Conservation (phyloP, 1,140 invertebrate species). For the Saccostrea cuccullata region DNA sequence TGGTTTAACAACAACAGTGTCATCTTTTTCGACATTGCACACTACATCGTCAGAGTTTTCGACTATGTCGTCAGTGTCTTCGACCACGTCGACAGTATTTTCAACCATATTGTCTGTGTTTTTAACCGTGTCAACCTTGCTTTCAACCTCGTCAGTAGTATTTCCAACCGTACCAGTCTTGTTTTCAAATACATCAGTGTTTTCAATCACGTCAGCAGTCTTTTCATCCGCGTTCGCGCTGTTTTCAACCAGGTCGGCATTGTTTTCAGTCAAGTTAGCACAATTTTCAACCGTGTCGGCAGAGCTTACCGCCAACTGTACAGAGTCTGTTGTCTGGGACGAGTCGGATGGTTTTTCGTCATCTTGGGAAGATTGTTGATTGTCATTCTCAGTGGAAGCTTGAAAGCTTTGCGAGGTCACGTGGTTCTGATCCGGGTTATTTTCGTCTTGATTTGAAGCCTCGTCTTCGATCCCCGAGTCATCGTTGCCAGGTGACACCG, state of each 20-base stretch:
- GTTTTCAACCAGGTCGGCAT: too few relatives aligned
- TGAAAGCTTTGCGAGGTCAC: background rate
- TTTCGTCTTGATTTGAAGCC: slow-evolving; percentile 12
- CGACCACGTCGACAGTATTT: too few relatives aligned
- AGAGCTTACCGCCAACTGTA: background rate
- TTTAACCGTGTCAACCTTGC: too few relatives aligned
- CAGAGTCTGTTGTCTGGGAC: background rate
- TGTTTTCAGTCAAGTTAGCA: too few relatives aligned
- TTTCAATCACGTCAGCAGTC: background rate
- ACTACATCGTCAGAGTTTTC: background rate
- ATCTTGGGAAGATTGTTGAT: background rate
- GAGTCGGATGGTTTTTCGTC: background rate
- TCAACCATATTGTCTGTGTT: too few relatives aligned
- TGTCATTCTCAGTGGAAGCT: background rate
- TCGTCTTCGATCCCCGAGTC: slow-evolving; percentile 43
- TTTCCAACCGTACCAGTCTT: background rate
- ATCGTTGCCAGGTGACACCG: slow-evolving; percentile 24
- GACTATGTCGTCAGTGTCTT: background rate
- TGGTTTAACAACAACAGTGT: background rate
- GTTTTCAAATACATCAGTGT: background rate
- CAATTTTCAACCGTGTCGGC: background rate
- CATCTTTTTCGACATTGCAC: background rate
- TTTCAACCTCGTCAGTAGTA: background rate
- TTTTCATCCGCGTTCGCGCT: too few relatives aligned
- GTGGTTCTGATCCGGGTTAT: slow-evolving; percentile 17